Evolutionary conservation across 2,888 invertebrate genomes (phyloP).

Genomic region (Nemotelus pantherinus): DNA sequence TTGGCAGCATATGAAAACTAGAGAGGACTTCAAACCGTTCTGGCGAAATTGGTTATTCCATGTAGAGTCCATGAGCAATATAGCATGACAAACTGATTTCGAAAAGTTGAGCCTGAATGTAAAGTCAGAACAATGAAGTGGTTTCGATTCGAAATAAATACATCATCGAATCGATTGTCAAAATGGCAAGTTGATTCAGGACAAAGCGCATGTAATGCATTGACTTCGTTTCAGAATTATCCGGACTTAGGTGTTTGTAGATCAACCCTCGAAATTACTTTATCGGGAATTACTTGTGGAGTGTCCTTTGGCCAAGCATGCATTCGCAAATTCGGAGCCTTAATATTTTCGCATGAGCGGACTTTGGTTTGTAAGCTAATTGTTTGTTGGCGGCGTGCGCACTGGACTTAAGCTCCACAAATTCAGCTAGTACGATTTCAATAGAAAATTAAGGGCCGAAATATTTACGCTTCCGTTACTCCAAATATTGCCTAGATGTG

Average conservation of each 20-base stretch:
- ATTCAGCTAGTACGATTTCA: not conserved
- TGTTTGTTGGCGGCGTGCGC: slow-evolving; percentile 21
- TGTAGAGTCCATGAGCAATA: no score
- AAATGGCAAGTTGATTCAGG: slow-evolving; percentile 23
- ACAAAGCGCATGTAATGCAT: slow-evolving; percentile 30
- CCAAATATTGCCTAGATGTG: slow-evolving; percentile 2
- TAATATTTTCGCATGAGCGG: slow-evolving; percentile 28
- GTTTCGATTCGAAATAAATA: slow-evolving; percentile 29
- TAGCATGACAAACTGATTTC: no score
- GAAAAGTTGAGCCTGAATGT: no score
- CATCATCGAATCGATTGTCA: slow-evolving; percentile 30
- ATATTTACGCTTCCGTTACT: slow-evolving; percentile 37
- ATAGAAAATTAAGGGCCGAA: slow-evolving; percentile 32
- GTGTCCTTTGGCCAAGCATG: slow-evolving; percentile 9
- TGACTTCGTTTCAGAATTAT: slow-evolving; percentile 31
- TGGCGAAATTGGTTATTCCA: no score
- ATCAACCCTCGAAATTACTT: slow-evolving; percentile 5
- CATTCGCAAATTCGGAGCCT: not conserved
- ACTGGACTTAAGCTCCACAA: slow-evolving; percentile 29
- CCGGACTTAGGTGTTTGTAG: slow-evolving; percentile 8
- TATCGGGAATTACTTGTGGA: not conserved
- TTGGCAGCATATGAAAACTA: no score
- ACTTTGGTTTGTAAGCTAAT: slow-evolving; percentile 26
- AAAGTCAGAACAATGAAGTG: not conserved
- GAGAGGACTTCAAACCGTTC: no score